Evolutionary conservation across 2,113 vertebrate species (phyloP).

Genomic region (Probosciger aterrimus): DNA sequence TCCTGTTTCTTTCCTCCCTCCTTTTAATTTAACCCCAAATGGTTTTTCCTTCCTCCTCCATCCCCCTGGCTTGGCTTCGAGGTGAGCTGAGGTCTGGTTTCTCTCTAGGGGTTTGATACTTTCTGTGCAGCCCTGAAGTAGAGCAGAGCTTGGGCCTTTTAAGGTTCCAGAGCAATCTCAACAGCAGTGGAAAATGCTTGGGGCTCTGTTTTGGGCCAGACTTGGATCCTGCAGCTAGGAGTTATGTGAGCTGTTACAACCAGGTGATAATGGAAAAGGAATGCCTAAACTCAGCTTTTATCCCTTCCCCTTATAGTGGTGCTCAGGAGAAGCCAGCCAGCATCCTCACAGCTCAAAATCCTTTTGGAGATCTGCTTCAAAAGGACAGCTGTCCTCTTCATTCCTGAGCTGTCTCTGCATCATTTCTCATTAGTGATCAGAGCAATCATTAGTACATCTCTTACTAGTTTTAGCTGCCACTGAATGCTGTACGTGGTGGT

Average conservation of each 20-base stretch:
- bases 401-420: background rate
- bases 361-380: background rate
- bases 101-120: background rate
- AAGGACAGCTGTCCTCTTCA: background rate
- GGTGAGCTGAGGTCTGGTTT: background rate
- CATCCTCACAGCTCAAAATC: background rate
- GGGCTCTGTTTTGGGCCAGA: background rate
- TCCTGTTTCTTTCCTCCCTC: background rate
- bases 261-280: background rate
- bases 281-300: background rate
- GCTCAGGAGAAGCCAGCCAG: background rate
- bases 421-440: background rate
- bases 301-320: background rate
- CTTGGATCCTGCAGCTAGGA: background rate
- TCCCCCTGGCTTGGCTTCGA: background rate
- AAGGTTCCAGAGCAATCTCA: background rate
- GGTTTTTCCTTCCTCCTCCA: background rate
- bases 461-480: background rate
- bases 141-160: background rate
- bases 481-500: background rate
- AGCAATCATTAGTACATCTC: background rate
- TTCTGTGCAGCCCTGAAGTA: background rate
- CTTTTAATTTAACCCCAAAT: background rate
- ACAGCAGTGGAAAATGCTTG: background rate
- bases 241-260: background rate